Base-by-base conservation (phyloP, 1,140 invertebrate species). In the Drosophila tristis region DNA sequence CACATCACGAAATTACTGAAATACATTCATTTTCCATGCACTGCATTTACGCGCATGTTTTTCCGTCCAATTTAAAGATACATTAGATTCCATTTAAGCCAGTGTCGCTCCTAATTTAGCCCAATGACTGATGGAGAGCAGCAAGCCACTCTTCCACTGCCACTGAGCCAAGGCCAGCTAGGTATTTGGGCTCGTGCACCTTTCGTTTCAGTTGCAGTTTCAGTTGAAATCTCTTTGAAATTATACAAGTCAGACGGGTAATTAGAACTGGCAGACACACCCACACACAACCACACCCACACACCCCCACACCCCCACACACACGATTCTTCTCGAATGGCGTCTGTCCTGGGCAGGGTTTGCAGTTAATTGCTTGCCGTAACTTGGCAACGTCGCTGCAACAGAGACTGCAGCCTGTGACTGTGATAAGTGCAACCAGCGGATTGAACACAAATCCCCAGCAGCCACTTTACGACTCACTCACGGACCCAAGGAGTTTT, bases 331-430 rank as follows among this genome's bases (percentile, higher is more conserved):
- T 9, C 16, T 45, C 15, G 48, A 42, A 45, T 44, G 44, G 43
- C 48, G 23, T 59, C 31, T 45, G 61, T 66, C 56, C 51, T 50
- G 60, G 61, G 61, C 49, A 59, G 72, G 65, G 77, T 75, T 70
- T 73, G 47, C 48, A 64, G 76, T 82, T 87, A 89, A 87, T 87
- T 82, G 67, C 71, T 23, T 82, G 57, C 56, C 44, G 67, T 74
- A 65, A 75, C 57, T 43, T 60, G 59, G 74, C 73, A 76, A 77
- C 54, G 45, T 39, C 5, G 47, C 49, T 5, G 15, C 35, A 9
- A 26, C 31, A 11, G 62, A 16, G 35, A 26, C 56, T 45, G 31
- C 35, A 63, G 13, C 59, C 16, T 63, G 44, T 26, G 59, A 9
- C 59, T 63, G 44, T 29, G 59, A 74, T 64, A 75, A 79, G 59